Conservation (phyloP, 2,888 invertebrate genomes). For the Graphium colonna region DNA sequence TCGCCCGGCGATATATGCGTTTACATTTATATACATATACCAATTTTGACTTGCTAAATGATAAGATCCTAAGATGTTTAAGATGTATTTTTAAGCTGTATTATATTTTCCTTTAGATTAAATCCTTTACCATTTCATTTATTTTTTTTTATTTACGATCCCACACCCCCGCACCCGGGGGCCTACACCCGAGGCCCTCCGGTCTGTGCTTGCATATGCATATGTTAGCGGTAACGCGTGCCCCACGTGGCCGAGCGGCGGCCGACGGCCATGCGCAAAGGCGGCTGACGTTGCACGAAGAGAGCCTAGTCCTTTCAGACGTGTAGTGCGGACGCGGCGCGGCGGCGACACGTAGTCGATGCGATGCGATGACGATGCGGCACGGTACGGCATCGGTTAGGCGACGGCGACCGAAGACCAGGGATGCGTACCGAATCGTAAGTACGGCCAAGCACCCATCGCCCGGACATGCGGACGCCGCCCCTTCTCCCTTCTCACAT, state of each 20-base stretch:
- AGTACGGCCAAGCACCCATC: conserved; percentile 31
- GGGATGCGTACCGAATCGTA: conserved; percentile 33
- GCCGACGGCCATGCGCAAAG: not conserved
- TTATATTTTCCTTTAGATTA: conserved; percentile 41
- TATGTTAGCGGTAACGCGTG: conserved; percentile 34
- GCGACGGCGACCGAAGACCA: conserved; percentile 51
- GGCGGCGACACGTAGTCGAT: conserved; percentile 56
- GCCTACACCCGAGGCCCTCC: conserved; percentile 38
- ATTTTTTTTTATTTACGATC: conserved; percentile 52
- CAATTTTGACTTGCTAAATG: conserved; percentile 34
- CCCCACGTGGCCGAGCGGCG: not conserved
- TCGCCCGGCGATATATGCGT: conserved; percentile 25
- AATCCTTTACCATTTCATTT: conserved; percentile 43
- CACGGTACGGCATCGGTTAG: conserved; percentile 42
- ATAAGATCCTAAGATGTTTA: conserved; percentile 35
- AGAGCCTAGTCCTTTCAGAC: conserved; percentile 60
- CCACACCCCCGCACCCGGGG: conserved; percentile 31
- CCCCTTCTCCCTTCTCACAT: not conserved
- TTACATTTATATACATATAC: conserved; percentile 31
- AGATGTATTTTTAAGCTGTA: conserved; percentile 43
- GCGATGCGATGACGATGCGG: conserved; percentile 44
- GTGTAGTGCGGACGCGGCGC: conserved; percentile 57
- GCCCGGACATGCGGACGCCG: conserved; percentile 15
- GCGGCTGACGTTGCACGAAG: not conserved
- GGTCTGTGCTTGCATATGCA: too few relatives aligned